Evolutionary conservation across 2,888 invertebrate species (phyloP), one percentile per base, ranked within the genome.

Genomic region (Escarpia spicata): DNA sequence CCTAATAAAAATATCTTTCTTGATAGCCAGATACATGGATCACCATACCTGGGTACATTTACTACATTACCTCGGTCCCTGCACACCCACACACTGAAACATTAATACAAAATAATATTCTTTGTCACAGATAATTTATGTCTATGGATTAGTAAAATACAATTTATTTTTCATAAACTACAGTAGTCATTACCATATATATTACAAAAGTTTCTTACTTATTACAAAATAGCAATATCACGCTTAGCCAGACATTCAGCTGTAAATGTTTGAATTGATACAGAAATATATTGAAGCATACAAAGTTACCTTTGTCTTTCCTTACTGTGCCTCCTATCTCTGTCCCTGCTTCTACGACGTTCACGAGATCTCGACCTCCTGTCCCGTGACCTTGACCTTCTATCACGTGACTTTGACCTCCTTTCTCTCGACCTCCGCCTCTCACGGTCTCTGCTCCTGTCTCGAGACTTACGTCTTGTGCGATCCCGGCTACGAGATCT

Each of bases 341-440:
- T 93, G 60, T 95, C 95, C 75, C 93, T 93, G 91, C 93, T 92
- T 91, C 94, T 93, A 43, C 93, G 92, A 92, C 94, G 92, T 31
- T 94, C 95, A 60, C 95, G 93, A 90, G 95, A 95, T n/a, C 95
- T 94, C 43, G 95, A 95, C 31, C 95, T 92, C 92, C 60, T 60
- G 60, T 94, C 95, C 75, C 95, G 93, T 91, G 95, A 95, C 37
- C 95, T 94, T 43, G 95, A 95, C 31, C 95, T 92, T 92, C 75
- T 75, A 3, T 94, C 93, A 31, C 93, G 93, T 52, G 94, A 93
- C 91, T 94, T 93, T 91, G 94, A 93, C 37, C 93, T 93, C 91
- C 95, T 94, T 12, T 95, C 95, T 60, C 95, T 93, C 91, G 95
- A 95, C n/a, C 95, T 94, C 43, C 95, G 95, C 37, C 95, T 92